These are phyloP conservation scores for Diorhabda sublineata DNA, from an alignment of 1,140 invertebrate species.

Conservation along the genomic window DNA sequence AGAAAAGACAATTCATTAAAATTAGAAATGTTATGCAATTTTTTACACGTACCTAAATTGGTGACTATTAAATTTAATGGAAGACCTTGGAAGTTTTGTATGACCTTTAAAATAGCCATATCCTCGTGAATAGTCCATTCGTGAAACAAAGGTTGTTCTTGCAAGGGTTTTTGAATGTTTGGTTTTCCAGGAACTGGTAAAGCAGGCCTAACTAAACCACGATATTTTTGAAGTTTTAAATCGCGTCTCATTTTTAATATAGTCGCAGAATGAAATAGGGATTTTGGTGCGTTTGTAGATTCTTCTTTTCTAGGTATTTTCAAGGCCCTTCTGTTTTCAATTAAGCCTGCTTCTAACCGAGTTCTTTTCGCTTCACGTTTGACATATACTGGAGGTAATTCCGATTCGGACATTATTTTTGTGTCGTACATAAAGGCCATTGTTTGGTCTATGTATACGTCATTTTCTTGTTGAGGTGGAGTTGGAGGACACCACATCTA, in stretches of 20 bases:
- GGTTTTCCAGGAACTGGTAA: constrained; percentile 59
- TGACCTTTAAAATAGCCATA: constrained; percentile 78
- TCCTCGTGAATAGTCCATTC: constrained; percentile 92
- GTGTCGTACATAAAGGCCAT: constrained; percentile 81
- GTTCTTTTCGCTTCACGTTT: constrained; percentile 75
- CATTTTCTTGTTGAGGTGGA: constrained; percentile 84
- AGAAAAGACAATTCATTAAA: background rate
- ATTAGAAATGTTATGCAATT: constrained; percentile 47
- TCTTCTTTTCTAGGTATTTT: constrained; percentile 73
- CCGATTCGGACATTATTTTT: constrained; percentile 74
- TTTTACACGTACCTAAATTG: background rate
- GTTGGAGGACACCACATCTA: constrained; percentile 95
- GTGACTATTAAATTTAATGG: constrained; percentile 73
- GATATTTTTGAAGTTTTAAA: constrained; percentile 62
- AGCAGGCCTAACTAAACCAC: constrained; percentile 57
- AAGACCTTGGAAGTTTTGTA: constrained; percentile 78
- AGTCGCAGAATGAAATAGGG: constrained; percentile 79
- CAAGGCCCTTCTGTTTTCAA: constrained; percentile 55
- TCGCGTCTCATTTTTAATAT: constrained; percentile 54
- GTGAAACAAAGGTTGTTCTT: constrained; percentile 62
- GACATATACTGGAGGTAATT: constrained; percentile 80
- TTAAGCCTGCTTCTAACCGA: constrained; percentile 58
- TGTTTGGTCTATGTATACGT: constrained; percentile 86
- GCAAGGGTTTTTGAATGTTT: constrained; percentile 52
- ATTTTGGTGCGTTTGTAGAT: constrained; percentile 72